phyloP scores from a whole-genome alignment of 2,113 vertebrate genomes.

The Sceloporus tristichus region DNA sequence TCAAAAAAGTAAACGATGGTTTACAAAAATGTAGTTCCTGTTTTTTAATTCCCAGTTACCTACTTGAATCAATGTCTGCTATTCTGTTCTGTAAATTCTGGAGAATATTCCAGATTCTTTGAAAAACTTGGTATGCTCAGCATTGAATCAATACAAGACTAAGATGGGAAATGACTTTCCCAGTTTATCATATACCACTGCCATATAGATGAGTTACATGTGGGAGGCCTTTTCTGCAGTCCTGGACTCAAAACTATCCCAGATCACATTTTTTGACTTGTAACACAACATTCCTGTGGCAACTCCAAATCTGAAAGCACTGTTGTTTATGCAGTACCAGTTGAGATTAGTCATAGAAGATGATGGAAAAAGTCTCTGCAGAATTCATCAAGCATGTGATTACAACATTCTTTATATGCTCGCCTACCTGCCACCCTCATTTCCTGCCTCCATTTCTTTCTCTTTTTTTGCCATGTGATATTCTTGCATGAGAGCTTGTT shows the following conservation, averaged over 20 bases:
- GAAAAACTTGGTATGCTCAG: constrained; percentile 59
- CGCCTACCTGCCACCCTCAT: not conserved
- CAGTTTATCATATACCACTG: constrained; percentile 63
- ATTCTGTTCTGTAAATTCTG: not conserved
- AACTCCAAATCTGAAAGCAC: not conserved
- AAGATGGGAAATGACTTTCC: constrained; percentile 61
- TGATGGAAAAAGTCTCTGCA: not conserved
- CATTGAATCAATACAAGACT: constrained; percentile 72
- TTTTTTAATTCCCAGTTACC: constrained; percentile 9
- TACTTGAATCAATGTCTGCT: no score
- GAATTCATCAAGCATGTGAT: not conserved
- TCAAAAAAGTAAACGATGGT: not conserved
- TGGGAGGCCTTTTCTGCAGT: constrained; percentile 64
- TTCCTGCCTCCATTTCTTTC: not conserved
- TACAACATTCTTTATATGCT: no score
- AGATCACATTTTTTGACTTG: not conserved
- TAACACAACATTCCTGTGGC: not conserved
- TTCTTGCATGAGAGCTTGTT: not conserved
- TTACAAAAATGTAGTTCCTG: not conserved
- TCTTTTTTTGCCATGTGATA: not conserved
- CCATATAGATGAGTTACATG: constrained; percentile 70
- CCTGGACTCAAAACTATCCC: constrained; percentile 44
- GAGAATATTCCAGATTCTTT: constrained; percentile 61
- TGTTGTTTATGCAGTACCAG: not conserved
- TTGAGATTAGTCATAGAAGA: no score